Conservation (phyloP, 1,140 invertebrate genomes). For the Dermatophagoides farinae region DNA sequence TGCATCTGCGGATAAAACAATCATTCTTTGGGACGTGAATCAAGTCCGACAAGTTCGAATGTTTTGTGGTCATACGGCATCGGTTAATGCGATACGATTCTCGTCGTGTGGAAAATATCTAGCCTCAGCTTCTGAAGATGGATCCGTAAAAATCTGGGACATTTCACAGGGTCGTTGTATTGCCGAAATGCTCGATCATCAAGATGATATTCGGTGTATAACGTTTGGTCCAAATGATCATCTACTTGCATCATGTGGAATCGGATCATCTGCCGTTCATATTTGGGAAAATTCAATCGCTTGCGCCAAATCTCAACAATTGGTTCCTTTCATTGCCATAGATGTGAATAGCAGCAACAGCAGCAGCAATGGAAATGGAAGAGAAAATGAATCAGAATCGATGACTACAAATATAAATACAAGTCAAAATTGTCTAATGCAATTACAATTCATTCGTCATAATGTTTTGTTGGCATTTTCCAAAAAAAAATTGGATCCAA, state of each 20-base stretch:
- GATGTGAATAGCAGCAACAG: not conserved
- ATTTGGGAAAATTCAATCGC: not conserved
- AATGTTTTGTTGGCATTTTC: not conserved
- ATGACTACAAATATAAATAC: not conserved
- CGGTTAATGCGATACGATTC: conserved; percentile 40
- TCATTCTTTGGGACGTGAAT: conserved; percentile 47
- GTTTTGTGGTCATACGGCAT: conserved; percentile 37
- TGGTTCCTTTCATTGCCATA: too few relatives aligned
- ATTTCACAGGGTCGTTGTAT: conserved; percentile 19
- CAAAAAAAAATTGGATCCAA: too few relatives aligned
- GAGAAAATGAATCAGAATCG: not conserved
- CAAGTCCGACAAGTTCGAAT: conserved; percentile 33
- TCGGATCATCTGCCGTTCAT: not conserved
- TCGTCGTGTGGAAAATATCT: conserved; percentile 46
- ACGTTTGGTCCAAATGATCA: not conserved
- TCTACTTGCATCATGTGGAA: not conserved
- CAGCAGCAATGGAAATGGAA: not conserved
- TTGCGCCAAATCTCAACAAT: not conserved
- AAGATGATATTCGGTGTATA: not conserved
- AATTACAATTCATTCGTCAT: not conserved
- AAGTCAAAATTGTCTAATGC: not conserved
- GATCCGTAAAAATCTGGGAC: conserved; percentile 26
- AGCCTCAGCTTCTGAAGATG: conserved; percentile 38
- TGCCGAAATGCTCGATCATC: not conserved
- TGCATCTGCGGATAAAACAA: conserved; percentile 49